Percentiles rank a stretch among this genome's conserved stretches.
Conservation (phyloP, 2,888 invertebrate species). For the Polymixis flavicincta region DNA sequence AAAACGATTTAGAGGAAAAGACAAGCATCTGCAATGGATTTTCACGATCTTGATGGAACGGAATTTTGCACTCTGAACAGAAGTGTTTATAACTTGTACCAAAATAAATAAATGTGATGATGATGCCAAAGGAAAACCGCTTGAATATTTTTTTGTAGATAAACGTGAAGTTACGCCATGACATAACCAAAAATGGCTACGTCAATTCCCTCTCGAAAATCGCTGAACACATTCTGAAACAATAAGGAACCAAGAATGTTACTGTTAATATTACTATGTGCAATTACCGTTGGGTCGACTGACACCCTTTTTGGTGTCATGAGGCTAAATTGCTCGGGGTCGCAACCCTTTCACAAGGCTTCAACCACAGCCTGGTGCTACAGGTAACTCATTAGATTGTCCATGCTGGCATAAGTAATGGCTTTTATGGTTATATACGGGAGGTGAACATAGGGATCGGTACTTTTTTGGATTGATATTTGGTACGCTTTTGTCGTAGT, state of each 20-base stretch:
- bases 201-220: slow-evolving; percentile 7
- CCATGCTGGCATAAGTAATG: slow-evolving; percentile 29
- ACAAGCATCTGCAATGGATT: background rate
- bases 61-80: background rate
- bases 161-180: background rate
- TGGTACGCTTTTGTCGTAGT: background rate
- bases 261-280: slow-evolving; percentile 35
- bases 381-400: slow-evolving; percentile 46
- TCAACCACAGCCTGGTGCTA: slow-evolving; percentile 45
- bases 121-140: too few species aligned
- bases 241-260: slow-evolving; percentile 29
- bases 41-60: background rate
- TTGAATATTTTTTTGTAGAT: background rate
- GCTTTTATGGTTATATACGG: slow-evolving; percentile 21
- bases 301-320: slow-evolving; percentile 44
- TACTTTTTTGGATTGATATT: background rate
- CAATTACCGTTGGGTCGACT: slow-evolving; percentile 43
- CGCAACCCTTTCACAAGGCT: slow-evolving; percentile 50
- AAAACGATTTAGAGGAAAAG: background rate
- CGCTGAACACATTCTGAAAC: slow-evolving; percentile 7
- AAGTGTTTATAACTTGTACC: too few species aligned
- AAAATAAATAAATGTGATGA: background rate
- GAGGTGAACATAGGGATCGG: slow-evolving; percentile 1
- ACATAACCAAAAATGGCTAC: background rate
- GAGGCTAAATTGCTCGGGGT: slow-evolving; percentile 44